Percentiles rank a stretch among this genome's conserved stretches.
phyloP scores from a whole-genome alignment of 2,113 vertebrate genomes.

The Leucopsar rothschildi region DNA sequence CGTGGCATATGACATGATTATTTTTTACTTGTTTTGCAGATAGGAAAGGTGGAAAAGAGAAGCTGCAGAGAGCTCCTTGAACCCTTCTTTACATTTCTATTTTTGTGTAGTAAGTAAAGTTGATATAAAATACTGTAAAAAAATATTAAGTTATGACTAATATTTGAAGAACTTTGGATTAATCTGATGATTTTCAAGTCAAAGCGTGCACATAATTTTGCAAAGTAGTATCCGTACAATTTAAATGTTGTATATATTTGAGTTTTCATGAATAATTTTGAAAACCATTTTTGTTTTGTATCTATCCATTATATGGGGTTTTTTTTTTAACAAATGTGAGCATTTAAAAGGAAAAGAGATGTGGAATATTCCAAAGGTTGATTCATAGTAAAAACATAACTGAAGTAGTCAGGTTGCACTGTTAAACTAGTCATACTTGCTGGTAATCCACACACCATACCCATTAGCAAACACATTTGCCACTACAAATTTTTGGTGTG shows the following conservation, averaged over 20 bases:
- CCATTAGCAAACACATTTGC: background rate
- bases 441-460: background rate
- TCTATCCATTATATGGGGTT: fast-evolving
- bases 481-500: background rate
- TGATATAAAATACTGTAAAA: background rate
- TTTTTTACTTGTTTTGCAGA: background rate
- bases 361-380: background rate
- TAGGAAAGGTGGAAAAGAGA: background rate
- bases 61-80: background rate
- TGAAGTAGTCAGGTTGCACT: background rate
- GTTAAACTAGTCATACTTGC: background rate
- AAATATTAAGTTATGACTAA: fast-evolving
- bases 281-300: background rate
- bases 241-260: background rate
- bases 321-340: background rate
- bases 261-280: background rate
- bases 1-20: background rate
- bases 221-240: background rate
- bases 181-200: background rate
- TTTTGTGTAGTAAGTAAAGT: background rate
- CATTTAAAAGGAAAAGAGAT: background rate
- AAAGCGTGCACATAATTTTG: background rate
- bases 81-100: background rate
- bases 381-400: background rate
- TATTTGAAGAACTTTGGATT: background rate